These are phyloP conservation scores for Athene cunicularia DNA, from an alignment of 2,113 vertebrate species.

Conservation along the genomic window DNA sequence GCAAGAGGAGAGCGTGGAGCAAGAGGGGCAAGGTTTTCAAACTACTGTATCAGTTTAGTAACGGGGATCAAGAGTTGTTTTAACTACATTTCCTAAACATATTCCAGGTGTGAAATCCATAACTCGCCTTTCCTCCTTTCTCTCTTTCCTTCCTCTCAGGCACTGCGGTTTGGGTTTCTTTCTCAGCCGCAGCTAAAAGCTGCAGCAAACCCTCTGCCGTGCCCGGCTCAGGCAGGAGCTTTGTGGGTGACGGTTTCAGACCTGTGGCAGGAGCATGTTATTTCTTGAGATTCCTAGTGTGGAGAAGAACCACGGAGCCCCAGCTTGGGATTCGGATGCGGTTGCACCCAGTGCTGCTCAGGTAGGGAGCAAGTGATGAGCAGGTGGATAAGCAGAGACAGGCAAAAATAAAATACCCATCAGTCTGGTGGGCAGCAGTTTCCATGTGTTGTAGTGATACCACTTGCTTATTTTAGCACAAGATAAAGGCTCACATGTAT, in stretches of 20 bases:
- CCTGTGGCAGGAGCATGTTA: background rate
- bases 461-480: background rate
- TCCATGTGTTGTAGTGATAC: accelerated
- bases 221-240: background rate
- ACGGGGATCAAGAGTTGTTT: conserved; percentile 6
- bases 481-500: accelerated
- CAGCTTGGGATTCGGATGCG: accelerated
- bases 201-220: accelerated
- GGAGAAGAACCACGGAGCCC: accelerated
- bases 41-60: background rate
- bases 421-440: background rate
- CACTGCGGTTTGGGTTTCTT: background rate
- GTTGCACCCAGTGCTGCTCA: background rate
- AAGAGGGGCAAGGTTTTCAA: background rate
- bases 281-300: background rate
- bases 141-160: background rate
- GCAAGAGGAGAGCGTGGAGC: background rate
- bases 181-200: background rate
- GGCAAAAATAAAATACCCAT: background rate
- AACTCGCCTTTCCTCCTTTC: background rate
- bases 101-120: conserved; percentile 28
- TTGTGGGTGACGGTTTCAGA: accelerated
- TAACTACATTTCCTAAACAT: conserved; percentile 29
- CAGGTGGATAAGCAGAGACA: background rate
- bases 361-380: background rate